Base-by-base conservation (phyloP, 2,113 vertebrate species). In the Rhinogobius similis region DNA sequence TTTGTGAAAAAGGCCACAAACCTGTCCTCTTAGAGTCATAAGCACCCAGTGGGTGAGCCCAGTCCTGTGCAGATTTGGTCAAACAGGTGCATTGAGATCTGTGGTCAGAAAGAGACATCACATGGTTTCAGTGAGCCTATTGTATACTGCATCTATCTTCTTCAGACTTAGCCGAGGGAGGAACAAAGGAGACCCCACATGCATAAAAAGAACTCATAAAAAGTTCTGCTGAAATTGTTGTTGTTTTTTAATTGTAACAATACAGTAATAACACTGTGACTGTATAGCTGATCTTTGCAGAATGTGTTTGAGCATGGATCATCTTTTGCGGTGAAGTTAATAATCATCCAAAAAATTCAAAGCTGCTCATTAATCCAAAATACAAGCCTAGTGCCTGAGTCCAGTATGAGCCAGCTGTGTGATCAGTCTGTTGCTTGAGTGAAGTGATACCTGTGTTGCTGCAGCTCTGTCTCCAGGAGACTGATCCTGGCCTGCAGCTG, bases 391-490 rank as follows among this genome's bases (percentile, higher is more conserved):
- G 14, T 44, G 43, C 43, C 4, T 44, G 43, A 14, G 46, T 5
- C 18, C 46, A 48, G 18, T n/a, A 9, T 48, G 46, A 48, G 43
- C 4, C 43, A 44, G 43, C 18, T 48, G 8, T 48, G 46, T 48
- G 46, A 48, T 8, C 4, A 8, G 18, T 29, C 26, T 59, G 0
- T 39, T 13, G 14, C 13, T 1, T 46, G 18, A 58, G 2, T n/a
- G 18, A 8, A 36, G 29, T 29, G 16, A 10, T 77, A 93, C 93
- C 92, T 91, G 86, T 82, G 79, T 24, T 46, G 79, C 4, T 87
- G 73, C 27, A 93, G 81, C 32, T 93, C 82, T 0, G 2, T 46
- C 82, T 93, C 85, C 65, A 94, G 86, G 48, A 86, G 84, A 20
- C 20, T 75, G 76, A 93, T 76, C 67, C 59, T 85, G 67, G 83